phyloP scores from a whole-genome alignment of 2,888 invertebrate genomes.

The Hirtodrosophila confusa region DNA sequence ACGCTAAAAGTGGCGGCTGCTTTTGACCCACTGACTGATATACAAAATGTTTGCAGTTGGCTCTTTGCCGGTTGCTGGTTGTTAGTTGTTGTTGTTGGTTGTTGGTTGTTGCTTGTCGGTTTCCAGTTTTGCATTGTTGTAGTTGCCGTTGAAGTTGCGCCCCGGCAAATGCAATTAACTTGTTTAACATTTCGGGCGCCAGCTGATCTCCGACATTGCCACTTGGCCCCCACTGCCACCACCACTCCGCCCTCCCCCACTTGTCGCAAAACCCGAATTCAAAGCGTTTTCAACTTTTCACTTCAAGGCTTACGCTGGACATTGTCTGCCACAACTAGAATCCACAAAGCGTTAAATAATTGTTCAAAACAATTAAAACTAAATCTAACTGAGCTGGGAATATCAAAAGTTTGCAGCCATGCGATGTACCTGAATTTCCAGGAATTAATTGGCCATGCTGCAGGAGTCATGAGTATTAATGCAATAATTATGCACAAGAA shows the following conservation, averaged over 20 bases:
- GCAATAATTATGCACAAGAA: no score
- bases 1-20: constrained; percentile 66
- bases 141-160: constrained; percentile 28
- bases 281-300: constrained; percentile 31
- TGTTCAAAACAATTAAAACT: constrained; percentile 13
- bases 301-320: constrained; percentile 12
- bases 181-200: constrained; percentile 67
- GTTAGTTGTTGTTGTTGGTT: constrained; percentile 3
- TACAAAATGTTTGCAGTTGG: constrained; percentile 53
- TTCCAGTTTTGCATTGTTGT: constrained; percentile 41
- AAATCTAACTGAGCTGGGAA: neutral
- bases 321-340: neutral
- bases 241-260: neutral
- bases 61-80: constrained; percentile 32
- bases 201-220: constrained; percentile 44
- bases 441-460: no score
- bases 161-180: constrained; percentile 75
- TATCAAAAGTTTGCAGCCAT: no score
- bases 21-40: constrained; percentile 77
- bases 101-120: constrained; percentile 16
- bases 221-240: constrained; percentile 17
- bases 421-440: no score
- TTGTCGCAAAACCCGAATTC: constrained; percentile 15
- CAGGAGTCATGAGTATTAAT: no score
- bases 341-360: constrained; percentile 1